Evolutionary conservation across 2,113 vertebrate species (phyloP).

Genomic region (Phylloscopus whistleri): DNA sequence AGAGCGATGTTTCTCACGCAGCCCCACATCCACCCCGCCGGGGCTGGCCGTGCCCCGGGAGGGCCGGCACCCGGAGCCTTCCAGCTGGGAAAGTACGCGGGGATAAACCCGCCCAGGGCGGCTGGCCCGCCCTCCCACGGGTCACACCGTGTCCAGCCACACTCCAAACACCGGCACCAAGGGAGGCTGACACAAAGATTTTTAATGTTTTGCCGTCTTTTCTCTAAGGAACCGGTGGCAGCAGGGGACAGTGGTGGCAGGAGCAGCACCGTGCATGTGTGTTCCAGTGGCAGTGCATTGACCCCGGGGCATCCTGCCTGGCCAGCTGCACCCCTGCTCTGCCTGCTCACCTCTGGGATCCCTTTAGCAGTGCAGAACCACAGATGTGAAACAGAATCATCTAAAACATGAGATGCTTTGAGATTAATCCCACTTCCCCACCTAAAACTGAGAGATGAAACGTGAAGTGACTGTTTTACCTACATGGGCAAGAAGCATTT

Average conservation of each 20-base stretch:
- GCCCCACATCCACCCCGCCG: not conserved
- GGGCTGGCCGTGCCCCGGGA: not conserved
- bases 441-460: not conserved
- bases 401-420: not conserved
- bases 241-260: not conserved
- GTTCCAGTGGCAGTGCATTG: accelerated
- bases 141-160: not conserved
- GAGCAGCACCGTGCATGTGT: accelerated
- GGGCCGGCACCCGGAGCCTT: not conserved
- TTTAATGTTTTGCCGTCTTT: not conserved
- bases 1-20: not conserved
- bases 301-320: accelerated
- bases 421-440: not conserved
- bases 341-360: not conserved
- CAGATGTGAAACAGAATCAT: not conserved
- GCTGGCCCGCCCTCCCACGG: not conserved
- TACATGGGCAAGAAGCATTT: not conserved
- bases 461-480: not conserved
- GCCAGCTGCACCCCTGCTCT: not conserved
- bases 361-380: not conserved
- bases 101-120: too few species aligned
- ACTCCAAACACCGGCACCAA: accelerated
- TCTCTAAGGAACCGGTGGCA: not conserved
- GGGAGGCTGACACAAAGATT: not conserved
- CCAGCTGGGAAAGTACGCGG: too few species aligned